Evolutionary conservation across 1,140 invertebrate genomes (phyloP), one percentile per base, ranked within the genome.

Genomic region (Triops cancriformis): DNA sequence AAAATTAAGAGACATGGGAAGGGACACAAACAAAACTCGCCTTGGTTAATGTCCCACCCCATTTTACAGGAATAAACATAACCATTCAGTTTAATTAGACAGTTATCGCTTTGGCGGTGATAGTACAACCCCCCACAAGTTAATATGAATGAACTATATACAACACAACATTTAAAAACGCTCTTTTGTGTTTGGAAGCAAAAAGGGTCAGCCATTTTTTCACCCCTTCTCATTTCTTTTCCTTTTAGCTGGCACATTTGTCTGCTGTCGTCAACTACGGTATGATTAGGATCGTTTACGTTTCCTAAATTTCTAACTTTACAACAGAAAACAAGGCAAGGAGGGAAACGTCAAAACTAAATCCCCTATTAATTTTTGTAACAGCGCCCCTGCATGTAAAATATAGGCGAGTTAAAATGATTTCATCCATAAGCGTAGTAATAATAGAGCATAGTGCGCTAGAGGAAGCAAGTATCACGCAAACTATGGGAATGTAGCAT

Each of bases 91-190:
- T 78, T 31, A 72, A 42, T 79, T 23, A 77, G 45, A 72, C n/a
- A 72, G 64, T 73, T 31, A 31, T 51, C 72, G 41, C 72, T 42
- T 79, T 18, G 76, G 76, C 73, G 11, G 51, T 43, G 64, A 31
- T 79, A 37, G 31, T 37, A 76, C 73, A 72, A 72, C 74, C 76
- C 43, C 76, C 43, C 72, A n/a, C 41, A 51, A 77, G n/a, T 78
- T 12, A 45, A 18, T 37, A 72, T 14, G 42, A 9, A 31, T 26
- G 42, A 28, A 77, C 43, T 77, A 43, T 79, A 43, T 77, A 72
- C 76, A 72, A 77, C 43, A 77, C 43, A 77, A 31, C 26, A 28
- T 23, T 18, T 78, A 51, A 27, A 43, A 26, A 28, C 72, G 37
- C 41, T 37, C 31, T 37, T 37, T 37, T 37, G 31, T 37, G 23